These are phyloP conservation scores for Heliconius hortense DNA, from an alignment of 2,888 invertebrate genomes.

Conservation along the genomic window DNA sequence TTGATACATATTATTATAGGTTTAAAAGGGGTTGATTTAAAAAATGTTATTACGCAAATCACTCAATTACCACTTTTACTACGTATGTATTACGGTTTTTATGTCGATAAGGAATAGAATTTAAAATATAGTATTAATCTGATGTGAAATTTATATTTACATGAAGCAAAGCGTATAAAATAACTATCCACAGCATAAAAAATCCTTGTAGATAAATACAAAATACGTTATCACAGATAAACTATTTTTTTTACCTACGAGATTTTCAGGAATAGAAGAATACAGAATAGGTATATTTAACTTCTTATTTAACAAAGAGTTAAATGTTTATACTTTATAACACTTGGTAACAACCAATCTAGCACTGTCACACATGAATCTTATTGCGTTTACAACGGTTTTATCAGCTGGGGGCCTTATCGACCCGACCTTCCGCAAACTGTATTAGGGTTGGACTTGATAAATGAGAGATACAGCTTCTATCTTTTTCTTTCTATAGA, in stretches of 20 bases:
- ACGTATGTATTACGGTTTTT: too few species aligned
- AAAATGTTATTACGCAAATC: not conserved
- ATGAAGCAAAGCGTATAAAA: not conserved
- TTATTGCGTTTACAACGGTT: slow-evolving; percentile 26
- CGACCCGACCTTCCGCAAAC: slow-evolving; percentile 66
- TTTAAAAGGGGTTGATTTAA: not conserved
- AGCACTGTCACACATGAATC: slow-evolving; percentile 12
- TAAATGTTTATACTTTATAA: not conserved
- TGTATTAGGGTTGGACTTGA: slow-evolving; percentile 39
- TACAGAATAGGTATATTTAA: not conserved
- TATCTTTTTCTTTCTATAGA: slow-evolving; percentile 1
- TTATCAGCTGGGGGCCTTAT: slow-evolving; percentile 33
- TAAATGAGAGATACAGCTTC: slow-evolving; percentile 1
- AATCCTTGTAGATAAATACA: too few species aligned
- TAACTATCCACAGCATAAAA: not conserved
- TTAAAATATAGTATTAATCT: not conserved
- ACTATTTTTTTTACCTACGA: too few species aligned
- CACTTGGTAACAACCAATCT: slow-evolving; percentile 6
- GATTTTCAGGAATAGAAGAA: too few species aligned
- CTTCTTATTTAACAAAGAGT: not conserved
- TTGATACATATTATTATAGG: slow-evolving; percentile 4
- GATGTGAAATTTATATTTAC: not conserved
- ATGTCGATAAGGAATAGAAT: not conserved
- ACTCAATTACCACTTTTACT: not conserved
- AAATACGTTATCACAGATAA: too few species aligned